A percentile compares a stretch with the other conserved stretches of the same genome.
Conservation (phyloP, 2,888 invertebrate genomes). For the Abrostola triplasia region DNA sequence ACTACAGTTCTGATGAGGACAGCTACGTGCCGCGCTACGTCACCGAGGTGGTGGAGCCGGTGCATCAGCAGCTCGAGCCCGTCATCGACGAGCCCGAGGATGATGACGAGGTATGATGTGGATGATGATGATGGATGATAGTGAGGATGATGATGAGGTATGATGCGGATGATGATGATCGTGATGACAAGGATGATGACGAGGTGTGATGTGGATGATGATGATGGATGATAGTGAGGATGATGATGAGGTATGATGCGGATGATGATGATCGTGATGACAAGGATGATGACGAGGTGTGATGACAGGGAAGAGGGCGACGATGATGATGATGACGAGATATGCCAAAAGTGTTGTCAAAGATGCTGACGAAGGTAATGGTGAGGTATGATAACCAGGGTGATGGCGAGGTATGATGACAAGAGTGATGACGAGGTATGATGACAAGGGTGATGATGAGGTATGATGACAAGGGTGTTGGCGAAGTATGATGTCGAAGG, state of each 20-base stretch:
- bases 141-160: conserved; percentile 69
- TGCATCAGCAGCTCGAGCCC: conserved; percentile 49
- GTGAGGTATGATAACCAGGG: too few relatives aligned
- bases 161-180: conserved; percentile 68
- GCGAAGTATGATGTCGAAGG: conserved; percentile 62
- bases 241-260: too few relatives aligned
- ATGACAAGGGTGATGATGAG: conserved; percentile 70
- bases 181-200: conserved; percentile 70
- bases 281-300: too few relatives aligned
- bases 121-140: conserved; percentile 35
- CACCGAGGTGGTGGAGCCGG: conserved; percentile 51
- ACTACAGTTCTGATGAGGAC: conserved; percentile 73
- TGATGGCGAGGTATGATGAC: too few relatives aligned
- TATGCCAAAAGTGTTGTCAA: too few relatives aligned
- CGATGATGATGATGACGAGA: too few relatives aligned
- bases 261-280: too few relatives aligned
- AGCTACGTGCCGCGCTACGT: conserved; percentile 57
- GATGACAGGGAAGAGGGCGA: too few relatives aligned
- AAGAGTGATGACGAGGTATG: too few relatives aligned
- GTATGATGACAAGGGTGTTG: conserved; percentile 63
- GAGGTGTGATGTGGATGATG: conserved; percentile 49
- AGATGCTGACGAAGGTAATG: too few relatives aligned
- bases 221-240: too few relatives aligned
- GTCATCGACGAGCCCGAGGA: conserved; percentile 41
- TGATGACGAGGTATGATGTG: conserved; percentile 23